Base-by-base conservation (phyloP, 2,888 invertebrate species). In the Scelioninae gen. 2 region DNA sequence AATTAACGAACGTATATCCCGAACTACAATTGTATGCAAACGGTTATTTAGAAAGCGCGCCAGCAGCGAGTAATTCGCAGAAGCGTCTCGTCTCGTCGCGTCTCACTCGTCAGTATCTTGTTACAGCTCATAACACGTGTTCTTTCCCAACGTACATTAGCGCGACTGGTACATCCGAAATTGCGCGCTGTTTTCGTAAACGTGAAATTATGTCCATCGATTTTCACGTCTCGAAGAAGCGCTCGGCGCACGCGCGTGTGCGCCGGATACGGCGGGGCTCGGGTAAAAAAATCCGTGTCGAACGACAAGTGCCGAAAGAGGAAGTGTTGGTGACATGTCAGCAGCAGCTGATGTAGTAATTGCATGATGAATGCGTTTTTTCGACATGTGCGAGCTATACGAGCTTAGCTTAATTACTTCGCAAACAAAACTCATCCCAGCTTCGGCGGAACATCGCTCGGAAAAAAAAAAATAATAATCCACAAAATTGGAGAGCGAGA, bases 301-400 rank as follows among this genome's bases (percentile, higher is more conserved):
- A 72, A 71, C 71, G 76, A 76, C 73, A 76, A 74, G 74, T 70
- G 74, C 70, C 61, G 74, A 74, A 74, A 70, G 67, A 74, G 70
- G 74, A 74, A 74, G 74, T 61, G 67, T 61, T 39, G 67, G 41
- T 70, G 74, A 70, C 74, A 67, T 60, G 74, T 67, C 70, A 74
- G 46, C 70, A 65, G 64, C 70, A 74, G 73, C 69, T 70, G 73
- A 74, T 74, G 55, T 70, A 65, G 73, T 74, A 74, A 74, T 74
- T 70, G 65, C 64, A 74, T 69, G 73, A 74, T 69, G 69, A 74
- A 74, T 74, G 73, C 63, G 57, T 73, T 73, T 68, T 73, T 73
- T 73, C 45, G 61, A 61, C 72, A 72, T 72, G 67, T 61, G 72
- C 37, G 43, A 55, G 65, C 58, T 67, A 67, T 65, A 65, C 65